Evolutionary conservation across 2,797 vertebrate species (phyloP).

Genomic region (Enteromius afrohamiltoni): DNA sequence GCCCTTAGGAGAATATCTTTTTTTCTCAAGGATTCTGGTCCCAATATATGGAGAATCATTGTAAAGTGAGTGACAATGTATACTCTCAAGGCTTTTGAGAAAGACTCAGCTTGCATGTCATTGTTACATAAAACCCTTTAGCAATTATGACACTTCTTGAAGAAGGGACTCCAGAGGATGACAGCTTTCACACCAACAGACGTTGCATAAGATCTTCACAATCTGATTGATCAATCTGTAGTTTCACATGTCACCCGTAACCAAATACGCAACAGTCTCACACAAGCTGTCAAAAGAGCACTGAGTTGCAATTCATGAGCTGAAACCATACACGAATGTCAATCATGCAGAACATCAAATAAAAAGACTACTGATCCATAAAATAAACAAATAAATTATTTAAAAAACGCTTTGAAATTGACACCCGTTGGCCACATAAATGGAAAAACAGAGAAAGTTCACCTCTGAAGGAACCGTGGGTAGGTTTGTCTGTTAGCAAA

Average conservation of each 20-base stretch:
- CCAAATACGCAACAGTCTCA: background rate
- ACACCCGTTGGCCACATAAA: background rate
- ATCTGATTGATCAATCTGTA: constrained; percentile 26
- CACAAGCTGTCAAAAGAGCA: constrained; percentile 22
- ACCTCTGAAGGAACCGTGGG: constrained; percentile 96
- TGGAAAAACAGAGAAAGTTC: background rate
- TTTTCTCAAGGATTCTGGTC: constrained; percentile 1
- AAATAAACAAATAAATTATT: background rate
- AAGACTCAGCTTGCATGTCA: constrained; percentile 11
- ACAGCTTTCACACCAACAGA: constrained; percentile 29
- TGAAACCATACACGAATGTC: background rate
- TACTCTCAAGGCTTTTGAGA: constrained; percentile 9
- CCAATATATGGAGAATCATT: background rate
- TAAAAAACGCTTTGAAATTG: background rate
- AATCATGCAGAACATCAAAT: background rate
- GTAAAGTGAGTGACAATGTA: background rate
- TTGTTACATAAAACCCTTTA: constrained; percentile 25
- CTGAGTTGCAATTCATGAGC: background rate
- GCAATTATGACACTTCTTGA: background rate
- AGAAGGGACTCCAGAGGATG: background rate
- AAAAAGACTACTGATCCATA: background rate
- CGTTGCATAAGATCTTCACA: constrained; percentile 19
- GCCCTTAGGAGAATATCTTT: background rate
- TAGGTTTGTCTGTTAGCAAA: constrained; percentile 95
- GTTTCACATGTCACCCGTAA: constrained; percentile 18